Conservation (phyloP, 2,113 vertebrate species). For the Polypterus senegalus region DNA sequence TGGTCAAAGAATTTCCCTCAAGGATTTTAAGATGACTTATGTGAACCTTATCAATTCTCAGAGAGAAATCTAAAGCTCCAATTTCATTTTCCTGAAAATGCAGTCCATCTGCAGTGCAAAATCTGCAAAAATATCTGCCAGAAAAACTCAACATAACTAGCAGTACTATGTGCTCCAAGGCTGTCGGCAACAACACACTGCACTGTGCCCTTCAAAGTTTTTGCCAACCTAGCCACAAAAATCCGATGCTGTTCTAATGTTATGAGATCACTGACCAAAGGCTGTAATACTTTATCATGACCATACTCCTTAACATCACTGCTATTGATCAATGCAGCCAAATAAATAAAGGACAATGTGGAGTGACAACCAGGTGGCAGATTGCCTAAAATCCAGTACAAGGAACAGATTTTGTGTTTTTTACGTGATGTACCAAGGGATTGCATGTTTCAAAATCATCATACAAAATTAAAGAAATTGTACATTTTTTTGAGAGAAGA, state of each 20-base stretch:
- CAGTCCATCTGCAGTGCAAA: slow-evolving; percentile 20
- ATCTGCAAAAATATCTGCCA: slow-evolving; percentile 14
- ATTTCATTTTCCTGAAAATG: slow-evolving; percentile 21
- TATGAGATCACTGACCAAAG: slow-evolving; percentile 9
- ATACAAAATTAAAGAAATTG: slow-evolving; percentile 10
- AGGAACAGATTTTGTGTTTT: background rate
- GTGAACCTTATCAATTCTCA: slow-evolving; percentile 17
- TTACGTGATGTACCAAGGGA: slow-evolving; percentile 9
- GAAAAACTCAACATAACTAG: slow-evolving; percentile 20
- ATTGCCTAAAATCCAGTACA: slow-evolving; percentile 10
- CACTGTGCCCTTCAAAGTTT: slow-evolving; percentile 11
- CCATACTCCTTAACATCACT: slow-evolving; percentile 14
- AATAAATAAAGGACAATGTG: slow-evolving; percentile 12
- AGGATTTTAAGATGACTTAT: slow-evolving; percentile 14
- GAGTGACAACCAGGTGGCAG: slow-evolving; percentile 16
- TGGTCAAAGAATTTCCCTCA: slow-evolving; percentile 3
- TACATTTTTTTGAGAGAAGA: slow-evolving; percentile 15
- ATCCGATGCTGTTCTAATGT: slow-evolving; percentile 17
- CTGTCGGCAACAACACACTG: slow-evolving; percentile 13
- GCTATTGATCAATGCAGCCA: slow-evolving; percentile 12
- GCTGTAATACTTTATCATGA: slow-evolving; percentile 14
- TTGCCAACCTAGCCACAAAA: slow-evolving; percentile 11
- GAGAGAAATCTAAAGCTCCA: slow-evolving; percentile 15
- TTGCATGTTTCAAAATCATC: slow-evolving; percentile 19
- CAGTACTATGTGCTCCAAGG: slow-evolving; percentile 15